Percentiles rank a stretch among this genome's conserved stretches.
These are phyloP conservation scores for Sphaerophoria taeniata DNA, from an alignment of 2,888 invertebrate genomes.

Conservation along the genomic window DNA sequence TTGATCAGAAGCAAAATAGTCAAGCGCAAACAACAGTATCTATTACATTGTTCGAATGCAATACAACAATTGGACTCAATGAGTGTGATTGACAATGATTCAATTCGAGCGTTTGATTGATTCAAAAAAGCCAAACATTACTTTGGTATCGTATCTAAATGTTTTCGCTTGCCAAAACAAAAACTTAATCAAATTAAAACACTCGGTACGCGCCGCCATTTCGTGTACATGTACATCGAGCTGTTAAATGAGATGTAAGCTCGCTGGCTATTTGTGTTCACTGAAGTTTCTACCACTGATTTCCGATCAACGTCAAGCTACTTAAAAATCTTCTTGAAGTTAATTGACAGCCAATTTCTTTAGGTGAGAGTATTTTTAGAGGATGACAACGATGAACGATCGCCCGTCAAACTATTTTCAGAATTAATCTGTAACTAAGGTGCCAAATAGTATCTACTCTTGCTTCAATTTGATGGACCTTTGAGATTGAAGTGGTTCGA, in stretches of 20 bases:
- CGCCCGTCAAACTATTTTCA: conserved; percentile 1
- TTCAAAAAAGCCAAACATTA: conserved; percentile 46
- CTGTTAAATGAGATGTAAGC: conserved; percentile 72
- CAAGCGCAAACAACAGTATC: conserved; percentile 2
- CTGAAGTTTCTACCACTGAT: conserved; percentile 52
- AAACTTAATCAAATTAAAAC: not conserved
- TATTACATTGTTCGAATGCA: not conserved
- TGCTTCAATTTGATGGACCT: conserved; percentile 32
- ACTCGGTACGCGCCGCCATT: conserved; percentile 39
- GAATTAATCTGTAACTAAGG: not conserved
- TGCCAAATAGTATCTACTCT: conserved; percentile 7
- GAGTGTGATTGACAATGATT: conserved; percentile 70
- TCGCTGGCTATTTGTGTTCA: conserved; percentile 71
- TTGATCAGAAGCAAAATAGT: conserved; percentile 27
- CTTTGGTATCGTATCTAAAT: conserved; percentile 48
- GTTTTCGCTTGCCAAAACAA: conserved; percentile 46
- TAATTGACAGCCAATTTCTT: conserved; percentile 33
- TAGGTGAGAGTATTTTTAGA: conserved; percentile 20
- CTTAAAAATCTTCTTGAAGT: conserved; percentile 10
- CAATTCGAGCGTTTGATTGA: conserved; percentile 61
- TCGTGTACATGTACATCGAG: conserved; percentile 30
- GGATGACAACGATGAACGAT: not conserved
- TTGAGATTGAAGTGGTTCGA: not conserved
- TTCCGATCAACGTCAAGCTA: conserved; percentile 45
- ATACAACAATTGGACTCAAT: conserved; percentile 31